These are phyloP conservation scores for Oncorhynchus tshawytscha DNA, from an alignment of 2,113 vertebrate genomes.

Conservation along the genomic window DNA sequence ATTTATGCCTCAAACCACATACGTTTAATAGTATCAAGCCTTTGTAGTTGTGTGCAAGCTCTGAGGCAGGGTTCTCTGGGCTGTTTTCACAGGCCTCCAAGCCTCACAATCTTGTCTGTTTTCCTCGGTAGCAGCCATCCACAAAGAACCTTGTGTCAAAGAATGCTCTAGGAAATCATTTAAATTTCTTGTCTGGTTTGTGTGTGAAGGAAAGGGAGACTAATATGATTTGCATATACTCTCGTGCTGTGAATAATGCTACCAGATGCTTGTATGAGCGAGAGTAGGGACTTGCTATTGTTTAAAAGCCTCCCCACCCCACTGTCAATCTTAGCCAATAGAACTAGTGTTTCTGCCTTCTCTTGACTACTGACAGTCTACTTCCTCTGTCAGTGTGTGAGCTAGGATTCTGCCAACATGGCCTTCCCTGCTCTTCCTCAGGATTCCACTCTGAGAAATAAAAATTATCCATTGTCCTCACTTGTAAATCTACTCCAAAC, in stretches of 20 bases:
- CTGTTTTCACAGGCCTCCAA: constrained; percentile 21
- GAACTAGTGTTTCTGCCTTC: not conserved
- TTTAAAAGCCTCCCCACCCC: constrained; percentile 7
- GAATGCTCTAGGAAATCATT: constrained; percentile 61
- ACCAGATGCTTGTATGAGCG: constrained; percentile 8
- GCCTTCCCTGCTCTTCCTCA: not conserved
- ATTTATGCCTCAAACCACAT: not conserved
- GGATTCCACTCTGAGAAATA: not conserved
- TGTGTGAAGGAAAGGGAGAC: constrained; percentile 28
- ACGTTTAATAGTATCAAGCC: not conserved
- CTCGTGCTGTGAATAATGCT: constrained; percentile 13
- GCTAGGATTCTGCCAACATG: constrained; percentile 5
- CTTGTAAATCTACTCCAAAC: not conserved
- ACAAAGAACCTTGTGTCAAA: constrained; percentile 67
- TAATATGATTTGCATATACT: constrained; percentile 57
- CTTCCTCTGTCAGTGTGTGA: constrained; percentile 3
- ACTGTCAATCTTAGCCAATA: not conserved
- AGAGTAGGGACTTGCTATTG: constrained; percentile 15
- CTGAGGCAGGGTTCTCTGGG: constrained; percentile 35
- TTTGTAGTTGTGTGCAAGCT: not conserved
- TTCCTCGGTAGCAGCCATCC: constrained; percentile 36
- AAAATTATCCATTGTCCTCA: not conserved
- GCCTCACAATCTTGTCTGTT: constrained; percentile 49
- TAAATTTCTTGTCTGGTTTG: constrained; percentile 51
- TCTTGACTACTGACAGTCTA: not conserved